A percentile compares a stretch with the other conserved stretches of the same genome.
These are phyloP conservation scores for Phyllotis vaccarum DNA, from an alignment of 2,797 vertebrate species.

Conservation along the genomic window DNA sequence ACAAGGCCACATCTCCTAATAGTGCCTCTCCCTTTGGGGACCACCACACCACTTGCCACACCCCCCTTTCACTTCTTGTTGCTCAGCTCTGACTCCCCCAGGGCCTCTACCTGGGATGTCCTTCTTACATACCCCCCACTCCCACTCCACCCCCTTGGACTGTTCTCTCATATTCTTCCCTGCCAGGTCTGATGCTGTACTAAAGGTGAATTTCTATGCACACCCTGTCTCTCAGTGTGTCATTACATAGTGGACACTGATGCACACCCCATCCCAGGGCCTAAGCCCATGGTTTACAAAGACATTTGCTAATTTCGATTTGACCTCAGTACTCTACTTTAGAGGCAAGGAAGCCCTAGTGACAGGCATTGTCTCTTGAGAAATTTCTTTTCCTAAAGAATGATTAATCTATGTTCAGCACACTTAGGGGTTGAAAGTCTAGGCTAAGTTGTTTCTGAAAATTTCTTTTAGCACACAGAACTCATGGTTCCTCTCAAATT, in stretches of 20 bases:
- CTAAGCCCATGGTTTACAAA: not conserved
- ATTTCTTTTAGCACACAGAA: slow-evolving; percentile 29
- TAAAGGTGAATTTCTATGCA: not conserved
- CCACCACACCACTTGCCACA: not conserved
- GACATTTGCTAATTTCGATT: not conserved
- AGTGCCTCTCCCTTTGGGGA: not conserved
- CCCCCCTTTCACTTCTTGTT: not conserved
- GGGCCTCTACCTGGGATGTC: not conserved
- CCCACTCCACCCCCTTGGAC: not conserved
- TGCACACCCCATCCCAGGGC: not conserved
- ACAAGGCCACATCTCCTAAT: not conserved
- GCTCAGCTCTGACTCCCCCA: not conserved
- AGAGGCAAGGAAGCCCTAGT: not conserved
- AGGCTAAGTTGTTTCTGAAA: slow-evolving; percentile 46
- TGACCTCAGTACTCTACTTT: not conserved
- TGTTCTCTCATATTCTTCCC: not conserved
- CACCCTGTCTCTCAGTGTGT: not conserved
- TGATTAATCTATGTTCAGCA: not conserved
- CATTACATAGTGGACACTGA: fast-evolving
- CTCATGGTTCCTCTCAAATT: not conserved
- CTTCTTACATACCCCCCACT: not conserved
- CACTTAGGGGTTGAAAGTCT: not conserved
- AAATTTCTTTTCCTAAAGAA: slow-evolving; percentile 11
- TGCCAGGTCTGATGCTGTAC: not conserved
- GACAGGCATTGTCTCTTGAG: not conserved